Evolutionary conservation across 2,797 vertebrate genomes (phyloP).

Genomic region (Sarcophilus harrisii): DNA sequence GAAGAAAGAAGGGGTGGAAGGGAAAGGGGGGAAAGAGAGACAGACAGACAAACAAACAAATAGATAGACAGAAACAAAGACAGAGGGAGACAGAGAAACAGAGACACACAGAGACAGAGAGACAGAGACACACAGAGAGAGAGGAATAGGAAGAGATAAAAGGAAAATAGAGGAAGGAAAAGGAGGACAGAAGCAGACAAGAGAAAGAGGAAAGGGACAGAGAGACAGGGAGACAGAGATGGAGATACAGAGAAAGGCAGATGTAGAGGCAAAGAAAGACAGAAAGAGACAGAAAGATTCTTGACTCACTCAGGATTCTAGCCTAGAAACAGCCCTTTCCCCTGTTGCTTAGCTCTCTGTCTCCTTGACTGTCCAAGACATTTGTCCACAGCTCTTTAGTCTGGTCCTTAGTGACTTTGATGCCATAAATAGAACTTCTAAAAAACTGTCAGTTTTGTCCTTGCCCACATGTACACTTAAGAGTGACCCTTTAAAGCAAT

Average conservation of each 20-base stretch:
- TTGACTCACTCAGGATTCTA: not conserved
- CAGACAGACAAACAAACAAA: rapidly evolving
- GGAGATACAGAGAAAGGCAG: no score
- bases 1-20: not conserved
- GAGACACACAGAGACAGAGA: no score
- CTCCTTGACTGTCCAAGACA: not conserved
- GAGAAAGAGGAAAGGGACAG: not conserved
- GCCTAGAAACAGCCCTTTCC: not conserved
- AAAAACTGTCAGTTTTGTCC: not conserved
- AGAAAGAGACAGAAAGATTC: not conserved
- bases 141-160: no score
- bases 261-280: not conserved
- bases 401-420: not conserved
- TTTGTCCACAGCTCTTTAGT: not conserved
- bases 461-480: not conserved
- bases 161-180: no score
- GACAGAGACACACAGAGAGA: not conserved
- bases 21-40: no score
- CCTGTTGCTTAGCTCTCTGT: not conserved
- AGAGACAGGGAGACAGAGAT: not conserved
- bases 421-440: not conserved
- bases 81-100: no score
- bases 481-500: not conserved
- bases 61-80: no score
- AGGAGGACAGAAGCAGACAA: no score